Conservation (phyloP, 2,797 vertebrate species). For the Chlorospingus semifuscus region DNA sequence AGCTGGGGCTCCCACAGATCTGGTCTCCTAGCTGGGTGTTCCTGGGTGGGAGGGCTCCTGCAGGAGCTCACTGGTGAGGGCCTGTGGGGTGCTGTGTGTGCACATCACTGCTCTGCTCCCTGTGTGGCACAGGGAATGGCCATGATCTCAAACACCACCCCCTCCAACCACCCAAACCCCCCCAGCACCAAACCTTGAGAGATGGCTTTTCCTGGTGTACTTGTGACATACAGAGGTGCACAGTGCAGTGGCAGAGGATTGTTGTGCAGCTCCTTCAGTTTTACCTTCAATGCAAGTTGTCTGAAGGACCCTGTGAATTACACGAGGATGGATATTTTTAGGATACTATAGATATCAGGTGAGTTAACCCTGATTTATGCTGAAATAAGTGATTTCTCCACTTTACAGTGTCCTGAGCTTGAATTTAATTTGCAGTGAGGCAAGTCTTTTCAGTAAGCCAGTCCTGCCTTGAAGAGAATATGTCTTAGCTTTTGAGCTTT, state of each 20-base stretch:
- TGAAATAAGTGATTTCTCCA: background rate
- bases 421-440: background rate
- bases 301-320: background rate
- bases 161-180: no score
- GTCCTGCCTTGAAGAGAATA: background rate
- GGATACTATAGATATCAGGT: background rate
- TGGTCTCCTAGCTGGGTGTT: background rate
- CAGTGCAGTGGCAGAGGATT: background rate
- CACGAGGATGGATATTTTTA: background rate
- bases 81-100: background rate
- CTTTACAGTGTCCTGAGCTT: background rate
- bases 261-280: background rate
- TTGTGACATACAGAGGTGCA: background rate
- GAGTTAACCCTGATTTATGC: background rate
- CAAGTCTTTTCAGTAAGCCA: background rate
- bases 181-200: background rate
- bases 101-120: background rate
- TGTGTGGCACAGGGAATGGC: background rate
- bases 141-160: background rate
- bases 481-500: background rate
- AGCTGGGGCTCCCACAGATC: background rate
- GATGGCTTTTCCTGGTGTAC: background rate
- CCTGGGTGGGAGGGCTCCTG: background rate
- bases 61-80: background rate
- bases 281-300: background rate